Conservation (phyloP, 1,140 invertebrate species). For the Caenorhabditis tropicalis region DNA sequence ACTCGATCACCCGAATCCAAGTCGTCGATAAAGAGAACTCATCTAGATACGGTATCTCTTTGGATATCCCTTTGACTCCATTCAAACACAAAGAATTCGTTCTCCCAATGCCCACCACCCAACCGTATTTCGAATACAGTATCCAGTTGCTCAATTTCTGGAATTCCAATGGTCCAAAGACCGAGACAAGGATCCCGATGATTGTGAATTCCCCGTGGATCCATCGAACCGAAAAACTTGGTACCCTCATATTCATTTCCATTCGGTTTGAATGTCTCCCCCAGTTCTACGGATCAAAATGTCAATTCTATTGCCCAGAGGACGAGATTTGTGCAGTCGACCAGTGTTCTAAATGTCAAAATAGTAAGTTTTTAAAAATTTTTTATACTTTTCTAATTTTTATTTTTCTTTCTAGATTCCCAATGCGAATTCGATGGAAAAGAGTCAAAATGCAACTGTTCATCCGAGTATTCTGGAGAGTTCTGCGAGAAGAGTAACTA, state of each 20-base stretch:
- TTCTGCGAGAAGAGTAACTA: neutral
- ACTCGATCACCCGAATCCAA: neutral
- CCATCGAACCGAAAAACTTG: neutral
- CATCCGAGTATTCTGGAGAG: neutral
- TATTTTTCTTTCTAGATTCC: neutral
- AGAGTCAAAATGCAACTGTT: neutral
- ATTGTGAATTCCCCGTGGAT: too few relatives aligned
- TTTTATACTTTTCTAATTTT: neutral
- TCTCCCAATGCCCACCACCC: neutral
- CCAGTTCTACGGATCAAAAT: neutral
- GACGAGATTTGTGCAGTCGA: neutral
- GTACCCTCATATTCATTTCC: neutral
- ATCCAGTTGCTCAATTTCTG: neutral
- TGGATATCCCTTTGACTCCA: neutral
- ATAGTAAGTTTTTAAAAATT: neutral
- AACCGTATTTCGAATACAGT: neutral
- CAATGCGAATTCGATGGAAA: neutral
- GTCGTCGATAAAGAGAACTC: neutral
- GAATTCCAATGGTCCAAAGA: too few relatives aligned
- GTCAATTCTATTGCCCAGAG: neutral
- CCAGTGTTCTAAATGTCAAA: neutral
- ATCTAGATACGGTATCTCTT: neutral
- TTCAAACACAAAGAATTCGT: neutral
- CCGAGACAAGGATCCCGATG: too few relatives aligned
- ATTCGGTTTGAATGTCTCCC: conserved; percentile 12